Evolutionary conservation across 1,140 invertebrate genomes (phyloP), one percentile per base, ranked within the genome.

Genomic region (Tigriopus japonicus): DNA sequence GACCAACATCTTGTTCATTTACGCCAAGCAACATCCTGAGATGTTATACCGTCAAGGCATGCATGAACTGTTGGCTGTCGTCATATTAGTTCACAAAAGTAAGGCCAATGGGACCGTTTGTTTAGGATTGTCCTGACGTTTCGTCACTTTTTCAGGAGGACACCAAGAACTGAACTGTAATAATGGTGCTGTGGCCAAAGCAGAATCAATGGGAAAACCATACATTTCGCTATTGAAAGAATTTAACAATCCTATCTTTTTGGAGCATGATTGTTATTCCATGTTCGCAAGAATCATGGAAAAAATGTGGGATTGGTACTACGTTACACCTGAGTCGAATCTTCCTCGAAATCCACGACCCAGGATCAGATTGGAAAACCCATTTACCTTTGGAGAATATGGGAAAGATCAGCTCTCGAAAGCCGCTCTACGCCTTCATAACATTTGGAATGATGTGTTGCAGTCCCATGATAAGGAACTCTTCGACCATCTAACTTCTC

Each of bases 1-100:
- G n/a, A 41, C 55, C 13, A 40, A 42, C 17, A 58, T 58, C 17
- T 23, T 58, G 14, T 58, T 58, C 28, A 58, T 58, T 43, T 58
- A 51, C 23, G 55, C 28, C 55, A 58, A 58, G 40, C 28, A 58
- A 42, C 40, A 28, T 41, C 41, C 55, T 2, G 5, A 9, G 2
- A 40, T 58, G 17, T 6, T 41, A 9, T 58, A 58, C 15, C 23
- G 40, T n/a, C 55, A 58, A 40, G 55, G 55, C 28, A 58, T 58
- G 55, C 55, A 58, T 43, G 55, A 58, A 42, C 23, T 58, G 10
- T 15, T 58, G n/a, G 41, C 28, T 15, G 24, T 17, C 40, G 55
- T 58, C 5, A 28, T 58, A 17, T n/a, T 58, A 17, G 24, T 58
- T 5, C 21, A 21, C n/a, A 15, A 17, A 17, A 21, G 23, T 58